A percentile compares a stretch with the other conserved stretches of the same genome.
These are phyloP conservation scores for Melanotaenia nigrans DNA, from an alignment of 2,797 vertebrate genomes.

Conservation along the genomic window DNA sequence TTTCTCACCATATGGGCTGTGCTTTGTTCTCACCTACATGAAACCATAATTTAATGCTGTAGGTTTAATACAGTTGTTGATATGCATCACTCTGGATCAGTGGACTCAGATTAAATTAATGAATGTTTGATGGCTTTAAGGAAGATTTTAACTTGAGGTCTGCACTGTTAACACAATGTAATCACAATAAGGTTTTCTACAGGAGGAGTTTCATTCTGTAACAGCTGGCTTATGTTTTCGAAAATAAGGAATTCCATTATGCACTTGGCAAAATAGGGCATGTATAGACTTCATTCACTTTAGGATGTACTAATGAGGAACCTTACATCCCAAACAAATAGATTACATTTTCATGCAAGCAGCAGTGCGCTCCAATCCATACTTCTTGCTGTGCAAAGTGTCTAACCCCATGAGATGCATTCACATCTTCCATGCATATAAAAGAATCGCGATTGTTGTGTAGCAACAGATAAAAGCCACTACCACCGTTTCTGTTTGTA, in stretches of 20 bases:
- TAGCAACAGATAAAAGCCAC: slow-evolving; percentile 31
- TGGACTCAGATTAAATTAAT: slow-evolving; percentile 54
- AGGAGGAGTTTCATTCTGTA: slow-evolving; percentile 23
- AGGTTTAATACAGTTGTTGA: slow-evolving; percentile 47
- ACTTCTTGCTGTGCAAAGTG: not conserved
- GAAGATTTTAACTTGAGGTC: slow-evolving; percentile 37
- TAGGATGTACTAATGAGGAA: not conserved
- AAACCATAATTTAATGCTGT: slow-evolving; percentile 31
- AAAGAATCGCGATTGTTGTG: not conserved
- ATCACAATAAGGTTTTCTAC: slow-evolving; percentile 34
- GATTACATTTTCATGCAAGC: not conserved
- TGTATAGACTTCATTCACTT: not conserved
- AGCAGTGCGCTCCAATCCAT: not conserved
- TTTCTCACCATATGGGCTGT: slow-evolving; percentile 21
- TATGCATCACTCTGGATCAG: slow-evolving; percentile 47
- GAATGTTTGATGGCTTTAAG: slow-evolving; percentile 60
- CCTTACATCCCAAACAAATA: not conserved
- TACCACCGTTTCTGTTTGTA: slow-evolving; percentile 27
- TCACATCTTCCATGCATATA: not conserved
- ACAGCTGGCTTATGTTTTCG: slow-evolving; percentile 49
- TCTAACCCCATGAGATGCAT: not conserved
- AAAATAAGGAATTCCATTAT: slow-evolving; percentile 24
- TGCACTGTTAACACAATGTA: slow-evolving; percentile 24
- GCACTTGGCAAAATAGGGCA: slow-evolving; percentile 14
- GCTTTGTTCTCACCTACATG: slow-evolving; percentile 13